Percentiles rank a stretch among this genome's conserved stretches.
These are phyloP conservation scores for Oryctes rhinoceros DNA, from an alignment of 1,140 invertebrate species.

Conservation along the genomic window DNA sequence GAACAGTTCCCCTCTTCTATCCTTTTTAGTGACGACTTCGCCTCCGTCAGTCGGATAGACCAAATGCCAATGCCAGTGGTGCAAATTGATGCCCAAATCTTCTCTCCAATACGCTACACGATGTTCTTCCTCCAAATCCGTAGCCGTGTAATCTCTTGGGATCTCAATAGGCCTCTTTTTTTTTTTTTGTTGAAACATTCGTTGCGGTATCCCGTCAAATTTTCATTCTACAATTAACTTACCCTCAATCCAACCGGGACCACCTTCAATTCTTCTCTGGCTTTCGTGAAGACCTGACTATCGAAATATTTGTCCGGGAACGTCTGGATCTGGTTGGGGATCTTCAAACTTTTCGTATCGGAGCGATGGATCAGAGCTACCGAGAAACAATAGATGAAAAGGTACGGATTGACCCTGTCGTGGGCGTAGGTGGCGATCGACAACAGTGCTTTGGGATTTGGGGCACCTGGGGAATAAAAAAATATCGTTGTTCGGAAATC, in stretches of 20 bases:
- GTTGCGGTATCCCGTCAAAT: no score
- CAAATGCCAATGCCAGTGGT: constrained; percentile 86
- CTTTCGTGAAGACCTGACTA: constrained; percentile 71
- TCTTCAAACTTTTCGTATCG: constrained; percentile 75
- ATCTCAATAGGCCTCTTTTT: constrained; percentile 69
- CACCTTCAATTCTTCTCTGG: constrained; percentile 73
- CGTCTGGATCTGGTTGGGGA: constrained; percentile 75
- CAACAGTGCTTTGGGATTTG: constrained; percentile 74
- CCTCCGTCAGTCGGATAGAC: constrained; percentile 74
- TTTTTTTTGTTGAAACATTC: no score
- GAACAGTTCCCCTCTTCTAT: constrained; percentile 76
- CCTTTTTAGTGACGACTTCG: constrained; percentile 68
- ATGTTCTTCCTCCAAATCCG: constrained; percentile 77
- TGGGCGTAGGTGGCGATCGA: constrained; percentile 76
- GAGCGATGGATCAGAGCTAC: constrained; percentile 78
- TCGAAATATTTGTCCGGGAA: constrained; percentile 85
- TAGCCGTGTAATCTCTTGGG: constrained; percentile 76
- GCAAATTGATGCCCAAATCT: constrained; percentile 75
- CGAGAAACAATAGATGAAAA: constrained; percentile 81
- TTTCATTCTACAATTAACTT: no score
- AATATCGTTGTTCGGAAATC: neutral
- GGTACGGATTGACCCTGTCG: constrained; percentile 77
- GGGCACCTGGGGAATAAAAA: constrained; percentile 66
- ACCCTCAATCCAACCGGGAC: constrained; percentile 64
- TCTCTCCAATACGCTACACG: constrained; percentile 78